Base-by-base conservation (phyloP, 2,888 invertebrate genomes). In the Gryllus longicercus region DNA sequence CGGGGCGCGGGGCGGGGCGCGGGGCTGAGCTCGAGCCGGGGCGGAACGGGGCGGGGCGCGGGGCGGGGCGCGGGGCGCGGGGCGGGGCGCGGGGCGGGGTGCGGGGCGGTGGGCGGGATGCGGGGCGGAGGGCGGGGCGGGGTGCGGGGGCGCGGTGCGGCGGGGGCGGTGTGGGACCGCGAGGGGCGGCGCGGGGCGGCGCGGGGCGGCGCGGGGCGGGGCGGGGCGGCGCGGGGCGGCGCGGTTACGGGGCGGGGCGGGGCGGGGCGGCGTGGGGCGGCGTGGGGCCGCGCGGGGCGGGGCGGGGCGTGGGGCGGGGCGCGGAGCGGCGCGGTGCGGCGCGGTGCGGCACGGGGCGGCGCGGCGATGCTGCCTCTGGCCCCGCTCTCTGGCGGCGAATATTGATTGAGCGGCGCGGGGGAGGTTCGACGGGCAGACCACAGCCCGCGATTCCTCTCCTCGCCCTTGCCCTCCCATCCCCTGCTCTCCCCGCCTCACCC, bases 51-150 rank as follows among this genome's bases (percentile, higher is more conserved):
- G 78, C 78, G n/a, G 21, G 75, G 25, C n/a, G n/a, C 50, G 76
- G 51, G 51, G 78, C 23, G 38, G 51, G 16, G 14, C n/a, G 78
- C 78, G n/a, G 21, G 75, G 25, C n/a, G n/a, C 50, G 49, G n/a
- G n/a, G n/a, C n/a, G 76, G 51, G 51, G 78, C 23, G 38, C n/a
- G 51, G 16, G 14, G 78, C 78, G n/a, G 21, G 75, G 25, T n/a
- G n/a, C 50, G 76, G 51, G 51, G 78, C 23, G 38, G 51, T n/a
- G 16, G 14, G 78, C 78, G n/a, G 21, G 75, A n/a, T n/a, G n/a
- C 50, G 76, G 51, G 51, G 78, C 23, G 38, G 51, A n/a, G 16
- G 14, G 78, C 78, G n/a, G 21, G 75, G 25, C n/a, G n/a, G n/a
- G n/a, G n/a, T n/a, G n/a, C 50, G 49, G 76, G 51, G 51, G 78